A percentile compares a stretch with the other conserved stretches of the same genome.
Evolutionary conservation across 2,113 vertebrate genomes (phyloP).

Genomic region (Colius striatus): DNA sequence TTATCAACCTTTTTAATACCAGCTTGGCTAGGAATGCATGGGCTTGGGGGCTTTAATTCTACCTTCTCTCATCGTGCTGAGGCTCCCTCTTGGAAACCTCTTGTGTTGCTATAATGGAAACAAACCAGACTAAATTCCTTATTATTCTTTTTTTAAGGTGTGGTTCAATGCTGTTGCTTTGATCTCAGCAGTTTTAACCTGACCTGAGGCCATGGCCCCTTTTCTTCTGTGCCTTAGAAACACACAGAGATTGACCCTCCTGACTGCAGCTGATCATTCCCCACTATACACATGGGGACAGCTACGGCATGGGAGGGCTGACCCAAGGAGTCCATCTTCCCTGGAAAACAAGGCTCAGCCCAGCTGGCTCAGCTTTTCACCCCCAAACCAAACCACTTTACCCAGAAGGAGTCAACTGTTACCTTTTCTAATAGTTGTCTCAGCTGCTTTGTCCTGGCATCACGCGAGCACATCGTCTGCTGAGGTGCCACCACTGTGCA

Average conservation of each 20-base stretch:
- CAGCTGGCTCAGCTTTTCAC: background rate
- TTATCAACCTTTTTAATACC: background rate
- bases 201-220: background rate
- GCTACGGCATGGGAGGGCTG: accelerated
- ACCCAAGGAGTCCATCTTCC: background rate
- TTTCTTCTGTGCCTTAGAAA: background rate
- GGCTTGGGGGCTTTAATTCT: background rate
- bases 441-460: constrained; percentile 97
- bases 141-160: background rate
- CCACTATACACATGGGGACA: background rate
- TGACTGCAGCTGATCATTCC: background rate
- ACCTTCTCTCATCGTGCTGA: background rate
- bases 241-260: background rate
- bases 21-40: background rate
- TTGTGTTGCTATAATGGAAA: background rate
- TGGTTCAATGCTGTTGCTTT: background rate
- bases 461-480: constrained; percentile 97
- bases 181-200: constrained; percentile 23
- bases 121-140: background rate
- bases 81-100: background rate
- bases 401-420: constrained; percentile 15
- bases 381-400: background rate
- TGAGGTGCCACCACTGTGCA: constrained; percentile 98
- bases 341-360: background rate
- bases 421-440: constrained; percentile 99